Percentiles rank a stretch among this genome's conserved stretches.
Evolutionary conservation across 2,797 vertebrate genomes (phyloP).

Genomic region (Gobionotothen gibberifrons): DNA sequence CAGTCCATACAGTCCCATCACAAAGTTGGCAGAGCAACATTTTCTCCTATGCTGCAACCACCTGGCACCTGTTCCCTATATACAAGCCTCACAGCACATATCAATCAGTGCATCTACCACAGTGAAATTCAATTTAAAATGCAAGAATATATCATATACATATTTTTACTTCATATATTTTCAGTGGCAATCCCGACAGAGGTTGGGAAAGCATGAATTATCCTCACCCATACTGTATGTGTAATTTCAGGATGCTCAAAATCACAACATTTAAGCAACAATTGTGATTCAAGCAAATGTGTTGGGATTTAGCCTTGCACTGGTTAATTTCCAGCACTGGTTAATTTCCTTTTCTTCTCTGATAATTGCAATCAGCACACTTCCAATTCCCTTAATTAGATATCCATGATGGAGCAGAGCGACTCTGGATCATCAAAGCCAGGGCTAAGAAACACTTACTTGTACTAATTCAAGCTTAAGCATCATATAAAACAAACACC

Average conservation of each 20-base stretch:
- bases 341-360: not conserved
- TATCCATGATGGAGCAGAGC: conserved; percentile 12
- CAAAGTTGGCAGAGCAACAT: not conserved
- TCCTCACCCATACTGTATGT: not conserved
- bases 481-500: conserved; percentile 18
- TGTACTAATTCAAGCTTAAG: conserved; percentile 21
- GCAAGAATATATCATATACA: conserved; percentile 1
- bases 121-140: conserved; percentile 19
- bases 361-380: conserved; percentile 27
- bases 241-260: not conserved
- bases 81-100: conserved; percentile 8
- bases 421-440: not conserved
- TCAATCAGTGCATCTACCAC: conserved; percentile 6
- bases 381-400: conserved; percentile 17
- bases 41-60: conserved; percentile 15
- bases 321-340: not conserved
- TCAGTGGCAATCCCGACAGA: conserved; percentile 10
- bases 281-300: no score
- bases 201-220: conserved; percentile 7
- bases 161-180: conserved; percentile 12
- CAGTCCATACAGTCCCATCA: not conserved
- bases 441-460: not conserved
- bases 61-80: conserved; percentile 20
- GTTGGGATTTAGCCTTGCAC: not conserved
- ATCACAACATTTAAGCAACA: no score